Base-by-base conservation (phyloP, 2,113 vertebrate species). In the Alligator mississippiensis region DNA sequence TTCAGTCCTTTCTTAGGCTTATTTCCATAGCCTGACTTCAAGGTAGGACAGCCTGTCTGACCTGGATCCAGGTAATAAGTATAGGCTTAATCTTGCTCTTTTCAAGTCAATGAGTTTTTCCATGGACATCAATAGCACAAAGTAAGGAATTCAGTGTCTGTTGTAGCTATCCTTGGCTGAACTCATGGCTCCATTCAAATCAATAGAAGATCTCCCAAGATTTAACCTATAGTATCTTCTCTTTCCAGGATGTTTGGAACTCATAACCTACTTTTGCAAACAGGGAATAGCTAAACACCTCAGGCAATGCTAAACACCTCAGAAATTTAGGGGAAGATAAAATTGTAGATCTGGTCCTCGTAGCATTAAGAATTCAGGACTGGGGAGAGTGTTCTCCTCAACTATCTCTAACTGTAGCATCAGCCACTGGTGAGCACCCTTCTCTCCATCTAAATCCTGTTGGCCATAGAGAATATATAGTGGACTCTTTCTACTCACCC, bases 241-340 rank as follows among this genome's bases (percentile, higher is more conserved):
- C 22, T 34, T 76, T 34, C 30, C n/a, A 85, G 78, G 30, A 60
- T 66, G 90, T 95, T 21, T 80, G 84, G 87, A 94, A 90, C 80
- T 77, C 64, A 4, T 64, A 70, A 60, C 81, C 66, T 30, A 62
- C 47, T 89, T 57, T 28, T 30, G 9, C 24, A 86, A 90, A 76
- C 34, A 57, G 38, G 59, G 34, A 19, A 72, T 72, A 72, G 47
- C 47, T 47, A 47, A 47, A 47, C 47, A 47, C 22, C 12, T 9
- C 61, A 62, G 22, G 61, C 68, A 72, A 34, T 72, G 30, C 19
- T 72, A 21, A 34, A 6, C 68, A 38, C 11, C 21, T 12, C 30
- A 38, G 11, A 38, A 34, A 30, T 3, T 19, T 34, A 38, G 10
- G 13, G 18, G 18, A 11, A 21, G 11, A 21, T 4, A 22, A 10